A percentile compares a stretch with the other conserved stretches of the same genome.
These are phyloP conservation scores for Carapus acus DNA, from an alignment of 2,797 vertebrate species.

Conservation along the genomic window DNA sequence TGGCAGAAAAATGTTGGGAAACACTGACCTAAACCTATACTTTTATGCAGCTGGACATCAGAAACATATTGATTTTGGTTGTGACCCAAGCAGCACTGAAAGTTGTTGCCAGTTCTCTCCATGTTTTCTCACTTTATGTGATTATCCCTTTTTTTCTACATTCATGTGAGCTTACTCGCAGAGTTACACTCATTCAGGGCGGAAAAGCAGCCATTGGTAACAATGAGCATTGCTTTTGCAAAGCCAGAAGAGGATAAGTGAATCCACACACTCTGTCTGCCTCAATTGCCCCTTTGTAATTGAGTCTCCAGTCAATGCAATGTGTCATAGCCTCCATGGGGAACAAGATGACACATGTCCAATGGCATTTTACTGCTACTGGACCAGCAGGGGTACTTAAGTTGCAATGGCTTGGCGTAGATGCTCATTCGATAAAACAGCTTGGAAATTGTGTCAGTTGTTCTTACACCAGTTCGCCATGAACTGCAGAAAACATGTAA, in stretches of 20 bases:
- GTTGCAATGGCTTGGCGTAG: too few species aligned
- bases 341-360: too few species aligned
- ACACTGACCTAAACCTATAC: slow-evolving; percentile 18
- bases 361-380: too few species aligned
- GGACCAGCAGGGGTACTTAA: too few species aligned
- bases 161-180: background rate
- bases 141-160: background rate
- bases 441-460: too few species aligned
- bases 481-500: background rate
- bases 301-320: too few species aligned
- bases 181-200: too few species aligned
- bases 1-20: too few species aligned
- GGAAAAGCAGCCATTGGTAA: slow-evolving; percentile 7
- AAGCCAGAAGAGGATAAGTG: slow-evolving; percentile 18
- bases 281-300: too few species aligned
- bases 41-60: slow-evolving; percentile 26
- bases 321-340: too few species aligned
- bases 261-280: background rate
- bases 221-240: slow-evolving; percentile 11
- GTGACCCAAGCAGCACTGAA: slow-evolving; percentile 4
- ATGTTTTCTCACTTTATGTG: background rate
- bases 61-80: slow-evolving; percentile 27
- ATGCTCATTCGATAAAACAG: too few species aligned
- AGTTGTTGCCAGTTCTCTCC: background rate
- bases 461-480: too few species aligned